Evolutionary conservation across 1,140 invertebrate genomes (phyloP).

Genomic region (Lineus longissimus): DNA sequence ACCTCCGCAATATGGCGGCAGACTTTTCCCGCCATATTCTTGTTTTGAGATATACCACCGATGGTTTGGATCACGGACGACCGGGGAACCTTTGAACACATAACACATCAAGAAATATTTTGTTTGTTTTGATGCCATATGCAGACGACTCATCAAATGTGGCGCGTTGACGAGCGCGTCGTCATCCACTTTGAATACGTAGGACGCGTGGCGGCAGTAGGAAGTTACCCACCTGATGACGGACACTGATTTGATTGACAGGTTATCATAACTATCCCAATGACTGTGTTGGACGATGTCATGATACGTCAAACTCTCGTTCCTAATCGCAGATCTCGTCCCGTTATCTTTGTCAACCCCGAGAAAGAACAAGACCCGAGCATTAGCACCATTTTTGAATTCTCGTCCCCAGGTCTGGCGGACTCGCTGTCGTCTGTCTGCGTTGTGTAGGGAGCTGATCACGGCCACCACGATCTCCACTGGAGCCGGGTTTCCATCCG

Average conservation of each 20-base stretch:
- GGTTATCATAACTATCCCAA: constrained; percentile 23
- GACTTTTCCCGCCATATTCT: not conserved
- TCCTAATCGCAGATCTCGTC: not conserved
- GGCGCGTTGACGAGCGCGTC: constrained; percentile 73
- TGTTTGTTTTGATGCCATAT: not conserved
- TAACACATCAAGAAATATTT: not conserved
- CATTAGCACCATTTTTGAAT: not conserved
- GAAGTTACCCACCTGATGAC: constrained; percentile 70
- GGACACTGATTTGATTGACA: constrained; percentile 65
- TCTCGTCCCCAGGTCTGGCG: too few species aligned
- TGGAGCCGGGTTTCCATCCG: too few species aligned
- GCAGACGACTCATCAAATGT: not conserved
- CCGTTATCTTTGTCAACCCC: not conserved
- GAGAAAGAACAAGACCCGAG: not conserved
- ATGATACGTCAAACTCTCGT: constrained; percentile 2
- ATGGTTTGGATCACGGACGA: not conserved
- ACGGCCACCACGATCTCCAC: too few species aligned
- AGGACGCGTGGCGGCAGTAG: constrained; percentile 63
- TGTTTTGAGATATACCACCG: constrained; percentile 2
- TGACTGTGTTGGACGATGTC: constrained; percentile 27
- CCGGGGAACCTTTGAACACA: not conserved
- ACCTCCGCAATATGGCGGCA: constrained; percentile 9
- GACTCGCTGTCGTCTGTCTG: too few species aligned
- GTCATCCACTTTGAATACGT: constrained; percentile 82
- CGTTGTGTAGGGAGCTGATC: too few species aligned